Base-by-base conservation (phyloP, 2,888 invertebrate species). In the Caenorhabditis sp. region DNA sequence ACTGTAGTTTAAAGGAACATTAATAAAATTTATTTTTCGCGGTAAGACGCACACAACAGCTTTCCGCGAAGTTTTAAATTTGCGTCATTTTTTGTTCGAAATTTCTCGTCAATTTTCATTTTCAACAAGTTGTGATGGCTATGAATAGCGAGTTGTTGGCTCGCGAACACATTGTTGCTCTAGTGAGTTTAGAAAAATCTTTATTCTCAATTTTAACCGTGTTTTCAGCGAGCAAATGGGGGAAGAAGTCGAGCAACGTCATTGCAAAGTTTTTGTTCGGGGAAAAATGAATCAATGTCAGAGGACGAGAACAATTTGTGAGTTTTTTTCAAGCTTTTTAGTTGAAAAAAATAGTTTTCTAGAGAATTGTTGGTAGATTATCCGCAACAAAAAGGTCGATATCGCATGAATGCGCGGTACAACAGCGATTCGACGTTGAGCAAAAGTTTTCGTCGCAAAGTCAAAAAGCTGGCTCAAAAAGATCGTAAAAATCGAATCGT, bases 391-490 rank as follows among this genome's bases (percentile, higher is more conserved):
- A 66, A 74, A 37, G 74, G 74, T 6, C 57, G 62, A 21, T 64
- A 64, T 36, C 58, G 59, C 1, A 66, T 74, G 69, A 58, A 66
- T 43, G 49, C 64, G n/a, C 59, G 74, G 1, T 69, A 63, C 69
- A 74, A 74, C 36, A 74, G 74, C 24, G 74, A 74, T n/a, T 66
- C 64, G 10, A 57, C 43, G 1, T 37, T 74, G 24, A 70, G 69
- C 55, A 76, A 70, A 26, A 69, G 73, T 27, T 77, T 79, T 53
- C 67, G 73, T 27, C 66, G 58, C 27, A 79, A 77, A 58, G 71
- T 79, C 21, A 77, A 77, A 58, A 75, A 69, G 49, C 59, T 79
- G 6, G 79, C 77, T 1, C 65, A 68, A 26, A 69, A 69, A n/a
- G 73, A 73, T 63, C 58, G 50, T 51, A 66, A 51, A 37, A 19